A percentile compares a stretch with the other conserved stretches of the same genome.
phyloP scores from a whole-genome alignment of 1,140 invertebrate genomes.

The Apolygus lucorum region DNA sequence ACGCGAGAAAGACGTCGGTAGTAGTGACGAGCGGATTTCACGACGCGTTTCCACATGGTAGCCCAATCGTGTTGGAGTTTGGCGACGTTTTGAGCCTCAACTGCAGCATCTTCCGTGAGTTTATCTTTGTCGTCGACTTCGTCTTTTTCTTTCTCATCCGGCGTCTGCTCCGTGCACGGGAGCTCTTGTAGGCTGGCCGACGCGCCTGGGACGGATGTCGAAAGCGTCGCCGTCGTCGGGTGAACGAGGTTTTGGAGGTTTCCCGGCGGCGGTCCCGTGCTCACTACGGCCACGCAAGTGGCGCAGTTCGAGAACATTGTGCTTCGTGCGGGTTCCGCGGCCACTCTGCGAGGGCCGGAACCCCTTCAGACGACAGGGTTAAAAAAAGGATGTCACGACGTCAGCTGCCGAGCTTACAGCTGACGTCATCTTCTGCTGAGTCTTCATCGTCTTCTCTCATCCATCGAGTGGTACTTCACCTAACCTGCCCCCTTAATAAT shows the following conservation, averaged over 20 bases:
- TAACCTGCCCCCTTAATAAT: not conserved
- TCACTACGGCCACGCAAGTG: slow-evolving; percentile 18
- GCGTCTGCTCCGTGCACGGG: not conserved
- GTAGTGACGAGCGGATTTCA: slow-evolving; percentile 4
- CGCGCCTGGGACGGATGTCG: not conserved
- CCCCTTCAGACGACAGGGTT: not conserved
- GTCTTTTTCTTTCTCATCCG: not conserved
- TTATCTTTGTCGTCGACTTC: not conserved
- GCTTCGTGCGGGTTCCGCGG: not conserved
- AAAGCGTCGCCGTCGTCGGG: not conserved
- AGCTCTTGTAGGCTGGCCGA: not conserved
- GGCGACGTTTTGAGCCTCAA: not conserved
- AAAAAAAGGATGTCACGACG: not conserved
- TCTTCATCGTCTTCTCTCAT: not conserved
- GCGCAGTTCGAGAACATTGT: slow-evolving; percentile 18
- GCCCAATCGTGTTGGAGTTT: not conserved
- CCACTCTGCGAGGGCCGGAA: not conserved
- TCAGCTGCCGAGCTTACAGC: not conserved
- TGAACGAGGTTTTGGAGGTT: not conserved
- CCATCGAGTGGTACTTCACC: not conserved
- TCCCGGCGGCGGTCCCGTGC: not conserved
- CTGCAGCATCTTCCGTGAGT: not conserved
- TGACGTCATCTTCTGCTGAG: slow-evolving; percentile 9
- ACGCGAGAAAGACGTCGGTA: not conserved
- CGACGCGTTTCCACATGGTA: not conserved